These are phyloP conservation scores for Micrasema minimum DNA, from an alignment of 1,140 invertebrate genomes.

Conservation along the genomic window DNA sequence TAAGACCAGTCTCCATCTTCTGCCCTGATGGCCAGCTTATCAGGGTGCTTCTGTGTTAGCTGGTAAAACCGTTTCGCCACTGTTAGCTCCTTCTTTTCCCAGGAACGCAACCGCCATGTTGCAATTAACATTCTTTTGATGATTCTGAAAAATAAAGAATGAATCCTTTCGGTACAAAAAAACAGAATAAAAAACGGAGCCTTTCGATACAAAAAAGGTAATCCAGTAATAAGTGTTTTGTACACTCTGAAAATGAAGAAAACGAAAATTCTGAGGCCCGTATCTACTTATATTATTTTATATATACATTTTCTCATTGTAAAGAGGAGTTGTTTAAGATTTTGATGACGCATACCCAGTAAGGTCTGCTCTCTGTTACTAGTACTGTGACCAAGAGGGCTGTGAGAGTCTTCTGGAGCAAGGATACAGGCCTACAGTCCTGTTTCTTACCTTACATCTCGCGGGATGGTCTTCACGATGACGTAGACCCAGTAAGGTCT, in stretches of 20 bases:
- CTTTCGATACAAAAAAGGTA: no score
- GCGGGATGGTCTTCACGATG: no score
- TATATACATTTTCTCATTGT: no score
- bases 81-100: conserved; percentile 67
- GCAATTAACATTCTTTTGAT: conserved; percentile 58
- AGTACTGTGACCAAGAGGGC: conserved; percentile 14
- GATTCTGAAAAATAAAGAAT: conserved; percentile 56
- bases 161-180: background rate
- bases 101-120: conserved; percentile 59
- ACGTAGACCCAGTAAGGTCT: no score
- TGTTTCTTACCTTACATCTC: no score
- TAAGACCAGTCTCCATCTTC: conserved; percentile 80
- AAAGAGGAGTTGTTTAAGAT: no score
- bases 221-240: no score
- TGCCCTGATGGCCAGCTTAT: conserved; percentile 78
- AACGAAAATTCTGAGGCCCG: no score
- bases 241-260: no score
- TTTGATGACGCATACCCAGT: conserved; percentile 46
- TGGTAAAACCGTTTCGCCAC: conserved; percentile 72
- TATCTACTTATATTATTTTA: no score
- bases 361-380: conserved; percentile 39
- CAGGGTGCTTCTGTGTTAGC: conserved; percentile 68
- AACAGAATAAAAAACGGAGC: no score
- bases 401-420: conserved; percentile 2
- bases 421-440: no score